Percentiles rank a stretch among this genome's conserved stretches.
Evolutionary conservation across 1,140 invertebrate genomes (phyloP).

Genomic region (Holcopasites calliopsidis): DNA sequence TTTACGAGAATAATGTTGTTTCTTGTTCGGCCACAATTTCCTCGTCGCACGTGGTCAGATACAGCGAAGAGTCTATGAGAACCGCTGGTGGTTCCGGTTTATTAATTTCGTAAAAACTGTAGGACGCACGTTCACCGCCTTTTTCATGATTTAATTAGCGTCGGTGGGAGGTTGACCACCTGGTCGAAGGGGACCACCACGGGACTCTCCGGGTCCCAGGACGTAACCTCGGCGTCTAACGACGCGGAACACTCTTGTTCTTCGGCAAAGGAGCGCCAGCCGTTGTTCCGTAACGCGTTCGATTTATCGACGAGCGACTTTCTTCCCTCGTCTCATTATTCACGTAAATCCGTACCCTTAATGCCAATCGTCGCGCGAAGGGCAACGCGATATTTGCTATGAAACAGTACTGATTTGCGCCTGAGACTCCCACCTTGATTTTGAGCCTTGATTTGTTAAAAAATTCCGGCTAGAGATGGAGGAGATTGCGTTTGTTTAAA

Average conservation of each 20-base stretch:
- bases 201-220: constrained; percentile 31
- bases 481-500: background rate
- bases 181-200: constrained; percentile 47
- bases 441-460: too few relatives aligned
- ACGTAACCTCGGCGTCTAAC: constrained; percentile 50
- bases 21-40: background rate
- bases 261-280: constrained; percentile 16
- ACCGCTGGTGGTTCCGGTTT: constrained; percentile 51
- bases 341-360: constrained; percentile 43
- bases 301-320: constrained; percentile 36
- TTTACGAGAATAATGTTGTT: background rate
- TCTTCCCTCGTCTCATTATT: constrained; percentile 39
- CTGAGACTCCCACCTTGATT: too few relatives aligned
- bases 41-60: background rate
- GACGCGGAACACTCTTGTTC: constrained; percentile 52
- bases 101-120: constrained; percentile 52
- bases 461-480: too few relatives aligned
- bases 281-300: constrained; percentile 46
- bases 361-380: constrained; percentile 17
- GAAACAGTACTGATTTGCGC: too few relatives aligned
- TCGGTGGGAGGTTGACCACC: constrained; percentile 38
- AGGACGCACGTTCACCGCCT: constrained; percentile 49
- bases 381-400: background rate
- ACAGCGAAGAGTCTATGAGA: background rate
- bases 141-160: constrained; percentile 56